These are phyloP conservation scores for Whitmania pigra DNA, from an alignment of 1,140 invertebrate genomes.

Conservation along the genomic window DNA sequence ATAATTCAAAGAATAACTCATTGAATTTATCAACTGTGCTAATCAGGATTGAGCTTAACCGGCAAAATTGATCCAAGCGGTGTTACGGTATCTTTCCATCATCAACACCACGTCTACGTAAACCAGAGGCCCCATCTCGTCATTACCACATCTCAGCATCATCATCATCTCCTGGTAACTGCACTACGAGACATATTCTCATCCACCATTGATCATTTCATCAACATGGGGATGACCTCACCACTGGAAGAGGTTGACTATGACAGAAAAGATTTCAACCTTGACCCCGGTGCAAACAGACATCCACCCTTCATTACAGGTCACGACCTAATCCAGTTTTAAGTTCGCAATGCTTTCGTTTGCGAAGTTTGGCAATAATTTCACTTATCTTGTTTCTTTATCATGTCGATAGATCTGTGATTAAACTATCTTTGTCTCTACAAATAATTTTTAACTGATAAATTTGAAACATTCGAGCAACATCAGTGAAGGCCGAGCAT, in stretches of 20 bases:
- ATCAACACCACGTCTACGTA: not conserved
- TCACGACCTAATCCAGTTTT: conserved; percentile 26
- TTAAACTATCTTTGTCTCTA: too few relatives aligned
- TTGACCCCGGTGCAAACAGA: conserved; percentile 25
- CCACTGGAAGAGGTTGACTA: conserved; percentile 34
- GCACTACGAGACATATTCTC: not conserved
- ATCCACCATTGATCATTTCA: not conserved
- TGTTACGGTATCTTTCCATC: not conserved
- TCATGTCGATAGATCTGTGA: too few relatives aligned
- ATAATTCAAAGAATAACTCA: not conserved
- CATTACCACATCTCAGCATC: not conserved
- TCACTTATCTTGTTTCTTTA: too few relatives aligned
- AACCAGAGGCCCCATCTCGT: not conserved
- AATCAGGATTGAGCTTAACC: not conserved
- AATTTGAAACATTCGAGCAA: too few relatives aligned
- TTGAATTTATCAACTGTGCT: not conserved
- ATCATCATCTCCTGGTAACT: not conserved
- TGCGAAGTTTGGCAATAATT: too few relatives aligned
- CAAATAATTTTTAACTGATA: too few relatives aligned
- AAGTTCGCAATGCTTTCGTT: too few relatives aligned
- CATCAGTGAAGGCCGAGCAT: too few relatives aligned
- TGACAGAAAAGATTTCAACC: conserved; percentile 30
- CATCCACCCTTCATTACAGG: conserved; percentile 33
- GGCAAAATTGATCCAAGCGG: not conserved
- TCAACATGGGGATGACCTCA: conserved; percentile 30